Conservation (phyloP, 2,113 vertebrate species). For the Pica pica region DNA sequence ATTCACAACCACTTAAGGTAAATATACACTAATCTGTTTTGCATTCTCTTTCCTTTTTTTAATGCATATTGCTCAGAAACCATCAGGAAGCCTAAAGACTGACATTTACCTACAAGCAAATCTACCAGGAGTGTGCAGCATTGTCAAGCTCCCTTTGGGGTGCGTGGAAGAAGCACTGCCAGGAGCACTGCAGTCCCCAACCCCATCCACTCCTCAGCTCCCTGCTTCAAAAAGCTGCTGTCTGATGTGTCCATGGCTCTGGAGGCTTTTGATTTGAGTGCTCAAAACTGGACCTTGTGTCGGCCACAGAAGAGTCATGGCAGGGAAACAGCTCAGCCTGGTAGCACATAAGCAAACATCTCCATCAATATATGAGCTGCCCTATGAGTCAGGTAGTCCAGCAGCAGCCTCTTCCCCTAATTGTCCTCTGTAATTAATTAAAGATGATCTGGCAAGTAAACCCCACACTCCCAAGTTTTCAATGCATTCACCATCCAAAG, state of each 20-base stretch:
- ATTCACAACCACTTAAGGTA: neutral
- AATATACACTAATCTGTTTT: neutral
- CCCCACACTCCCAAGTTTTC: neutral
- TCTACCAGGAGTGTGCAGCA: neutral
- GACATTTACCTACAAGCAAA: neutral
- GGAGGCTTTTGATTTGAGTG: neutral
- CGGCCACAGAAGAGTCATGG: neutral
- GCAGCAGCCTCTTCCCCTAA: neutral
- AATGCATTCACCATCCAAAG: neutral
- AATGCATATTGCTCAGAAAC: neutral
- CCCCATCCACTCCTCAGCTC: neutral
- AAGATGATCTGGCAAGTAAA: neutral
- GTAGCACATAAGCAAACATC: neutral
- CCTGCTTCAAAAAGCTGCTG: neutral
- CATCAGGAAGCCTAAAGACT: neutral
- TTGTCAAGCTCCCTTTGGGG: neutral
- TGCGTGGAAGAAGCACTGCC: rapidly evolving
- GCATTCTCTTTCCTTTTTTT: neutral
- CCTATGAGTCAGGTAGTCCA: neutral
- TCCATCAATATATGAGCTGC: neutral
- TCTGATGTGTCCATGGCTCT: neutral
- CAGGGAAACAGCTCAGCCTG: neutral
- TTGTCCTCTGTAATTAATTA: neutral
- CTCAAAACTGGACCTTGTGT: neutral
- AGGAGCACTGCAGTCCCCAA: neutral